Base-by-base conservation (phyloP, 2,888 invertebrate species). In the Amitus sp. region DNA sequence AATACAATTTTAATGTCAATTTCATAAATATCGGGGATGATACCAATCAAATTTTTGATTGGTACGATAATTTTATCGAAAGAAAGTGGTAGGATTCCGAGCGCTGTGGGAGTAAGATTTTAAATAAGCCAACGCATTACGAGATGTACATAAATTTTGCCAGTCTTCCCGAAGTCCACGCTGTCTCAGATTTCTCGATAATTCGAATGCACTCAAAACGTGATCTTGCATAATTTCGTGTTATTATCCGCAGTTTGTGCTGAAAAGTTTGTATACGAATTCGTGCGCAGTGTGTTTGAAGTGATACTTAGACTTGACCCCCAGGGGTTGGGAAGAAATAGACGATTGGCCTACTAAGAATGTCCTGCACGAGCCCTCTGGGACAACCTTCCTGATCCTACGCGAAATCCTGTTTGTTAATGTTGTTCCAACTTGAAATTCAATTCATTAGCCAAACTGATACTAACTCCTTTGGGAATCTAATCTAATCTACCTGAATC, bases 111-210 rank as follows among this genome's bases (percentile, higher is more conserved):
- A n/a, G n/a, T n/a, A n/a, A n/a, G n/a, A 37, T 37, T 37, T 9
- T 37, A 37, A 37, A 37, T 7, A 2, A 13, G 15, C 5, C 37
- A 15, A 37, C 9, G 37, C 37, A 15, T 15, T 37, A 15, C 15
- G 37, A 37, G 15, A 37, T 37, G 15, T 37, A 37, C 37, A 37
- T 37, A 37, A 37, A 37, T 37, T 37, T 5, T 15, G 15, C 9
- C 37, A 37, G 37, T 37, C 5, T 37, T 37, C 15, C 37, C 15
- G 13, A 37, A 37, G 12, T 15, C 15, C 37, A 37, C 13, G 13
- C 13, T 13, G 4, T 12, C n/a, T n/a, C n/a, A n/a, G n/a, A n/a
- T n/a, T n/a, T n/a, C n/a, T 12, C 37, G 37, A 37, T 37, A 37
- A 37, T 37, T 15, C 4, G 15, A 37, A 37, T 37, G 37, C 37